Conservation (phyloP, 1,140 invertebrate genomes). For the Musca domestica region DNA sequence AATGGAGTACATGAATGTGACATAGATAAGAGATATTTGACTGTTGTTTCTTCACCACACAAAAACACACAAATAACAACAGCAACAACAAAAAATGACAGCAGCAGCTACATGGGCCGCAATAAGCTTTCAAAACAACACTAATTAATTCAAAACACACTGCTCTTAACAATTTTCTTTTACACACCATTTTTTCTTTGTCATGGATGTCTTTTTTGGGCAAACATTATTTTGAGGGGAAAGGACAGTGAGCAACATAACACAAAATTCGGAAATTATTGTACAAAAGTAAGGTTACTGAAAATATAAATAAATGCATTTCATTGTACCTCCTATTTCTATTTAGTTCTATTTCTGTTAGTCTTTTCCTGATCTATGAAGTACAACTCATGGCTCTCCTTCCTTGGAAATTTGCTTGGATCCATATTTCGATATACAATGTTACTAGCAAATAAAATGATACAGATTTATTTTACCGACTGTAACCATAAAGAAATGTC, state of each 20-base stretch:
- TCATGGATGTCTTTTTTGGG: not conserved
- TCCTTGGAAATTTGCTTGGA: not conserved
- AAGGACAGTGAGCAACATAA: too few species aligned
- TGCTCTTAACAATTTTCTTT: slow-evolving; percentile 45
- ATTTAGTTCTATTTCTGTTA: not conserved
- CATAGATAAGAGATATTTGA: not conserved
- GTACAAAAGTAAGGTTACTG: too few species aligned
- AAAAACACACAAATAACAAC: not conserved
- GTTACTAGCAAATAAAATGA: not conserved
- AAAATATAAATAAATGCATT: too few species aligned
- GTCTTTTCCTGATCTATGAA: not conserved
- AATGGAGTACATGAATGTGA: not conserved
- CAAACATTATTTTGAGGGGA: not conserved
- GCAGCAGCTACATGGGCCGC: not conserved
- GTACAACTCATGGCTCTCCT: not conserved
- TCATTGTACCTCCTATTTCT: not conserved
- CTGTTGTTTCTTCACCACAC: not conserved
- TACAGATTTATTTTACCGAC: not conserved
- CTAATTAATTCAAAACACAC: slow-evolving; percentile 52
- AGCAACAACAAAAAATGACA: not conserved
- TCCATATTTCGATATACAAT: not conserved
- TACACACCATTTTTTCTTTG: not conserved
- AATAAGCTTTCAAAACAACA: slow-evolving; percentile 22
- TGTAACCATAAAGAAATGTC: not conserved
- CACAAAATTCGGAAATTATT: too few species aligned